Conservation (phyloP, 2,888 invertebrate species). For the Drosophila suboccidentalis region DNA sequence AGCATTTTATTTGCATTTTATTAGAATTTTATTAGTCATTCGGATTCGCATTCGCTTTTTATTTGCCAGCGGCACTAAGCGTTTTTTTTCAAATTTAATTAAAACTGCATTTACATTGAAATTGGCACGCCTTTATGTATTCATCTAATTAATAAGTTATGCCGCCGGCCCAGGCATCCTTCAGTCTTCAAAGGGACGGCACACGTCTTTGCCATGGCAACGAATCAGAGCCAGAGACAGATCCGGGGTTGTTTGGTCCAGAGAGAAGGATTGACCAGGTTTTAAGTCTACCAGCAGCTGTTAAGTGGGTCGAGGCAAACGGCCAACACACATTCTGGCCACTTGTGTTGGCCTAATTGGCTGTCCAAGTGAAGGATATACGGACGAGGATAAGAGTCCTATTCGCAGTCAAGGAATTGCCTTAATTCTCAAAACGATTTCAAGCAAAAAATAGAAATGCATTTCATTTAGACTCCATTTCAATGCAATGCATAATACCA, state of each 20-base stretch:
- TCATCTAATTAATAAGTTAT: slow-evolving; percentile 65
- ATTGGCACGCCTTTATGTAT: slow-evolving; percentile 44
- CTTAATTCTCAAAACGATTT: slow-evolving; percentile 12
- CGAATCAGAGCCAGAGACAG: slow-evolving; percentile 9
- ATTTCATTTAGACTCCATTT: slow-evolving; percentile 19
- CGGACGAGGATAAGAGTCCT: slow-evolving; percentile 16
- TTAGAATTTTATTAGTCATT: slow-evolving; percentile 27
- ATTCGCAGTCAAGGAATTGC: slow-evolving; percentile 17
- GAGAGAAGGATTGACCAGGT: slow-evolving; percentile 28
- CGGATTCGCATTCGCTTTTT: slow-evolving; percentile 10
- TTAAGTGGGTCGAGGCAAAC: slow-evolving; percentile 42
- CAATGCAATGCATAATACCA: slow-evolving; percentile 14
- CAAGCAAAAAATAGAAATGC: not conserved
- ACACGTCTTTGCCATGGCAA: slow-evolving; percentile 51
- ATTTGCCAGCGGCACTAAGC: slow-evolving; percentile 6
- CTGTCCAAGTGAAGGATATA: slow-evolving; percentile 54
- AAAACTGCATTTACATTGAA: slow-evolving; percentile 71
- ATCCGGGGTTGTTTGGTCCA: slow-evolving; percentile 1
- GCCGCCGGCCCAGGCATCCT: slow-evolving; percentile 11
- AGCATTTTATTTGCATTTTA: slow-evolving; percentile 44
- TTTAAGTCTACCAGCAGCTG: slow-evolving; percentile 30
- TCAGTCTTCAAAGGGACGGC: slow-evolving; percentile 13
- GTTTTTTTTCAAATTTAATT: slow-evolving; percentile 62
- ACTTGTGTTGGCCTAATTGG: slow-evolving; percentile 71
- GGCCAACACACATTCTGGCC: slow-evolving; percentile 51